These are phyloP conservation scores for Therioaphis trifolii DNA, from an alignment of 2,888 invertebrate species.

Conservation along the genomic window DNA sequence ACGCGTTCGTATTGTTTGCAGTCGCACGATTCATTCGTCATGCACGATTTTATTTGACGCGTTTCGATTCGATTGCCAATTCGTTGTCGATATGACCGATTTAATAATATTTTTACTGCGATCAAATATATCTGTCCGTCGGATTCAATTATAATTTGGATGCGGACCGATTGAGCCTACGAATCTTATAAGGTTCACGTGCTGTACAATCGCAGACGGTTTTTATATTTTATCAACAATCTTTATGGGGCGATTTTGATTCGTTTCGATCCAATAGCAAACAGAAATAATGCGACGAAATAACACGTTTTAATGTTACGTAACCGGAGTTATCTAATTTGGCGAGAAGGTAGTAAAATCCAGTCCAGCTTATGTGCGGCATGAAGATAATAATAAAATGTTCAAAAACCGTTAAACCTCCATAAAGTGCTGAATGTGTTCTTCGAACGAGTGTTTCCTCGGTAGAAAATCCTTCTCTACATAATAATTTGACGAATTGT, in stretches of 20 bases:
- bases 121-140: too few relatives aligned
- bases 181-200: too few relatives aligned
- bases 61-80: too few relatives aligned
- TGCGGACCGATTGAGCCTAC: too few relatives aligned
- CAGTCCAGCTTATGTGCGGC: conserved; percentile 6
- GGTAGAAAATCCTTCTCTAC: conserved; percentile 8
- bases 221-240: too few relatives aligned
- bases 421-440: conserved; percentile 14
- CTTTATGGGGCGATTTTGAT: conserved; percentile 41
- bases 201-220: too few relatives aligned
- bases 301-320: conserved; percentile 37
- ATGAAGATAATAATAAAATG: conserved; percentile 52
- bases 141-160: too few relatives aligned
- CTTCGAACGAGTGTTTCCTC: conserved; percentile 17
- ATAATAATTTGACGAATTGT: conserved; percentile 34
- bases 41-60: too few relatives aligned
- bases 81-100: too few relatives aligned
- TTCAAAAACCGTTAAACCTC: conserved; percentile 42
- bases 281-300: conserved; percentile 30
- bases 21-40: too few relatives aligned
- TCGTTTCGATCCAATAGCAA: background rate
- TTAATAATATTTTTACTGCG: too few relatives aligned
- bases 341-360: conserved; percentile 36
- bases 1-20: too few relatives aligned
- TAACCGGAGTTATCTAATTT: conserved; percentile 45